Evolutionary conservation across 2,113 vertebrate species (phyloP), one percentile per base, ranked within the genome.

Genomic region (Sus scrofa): DNA sequence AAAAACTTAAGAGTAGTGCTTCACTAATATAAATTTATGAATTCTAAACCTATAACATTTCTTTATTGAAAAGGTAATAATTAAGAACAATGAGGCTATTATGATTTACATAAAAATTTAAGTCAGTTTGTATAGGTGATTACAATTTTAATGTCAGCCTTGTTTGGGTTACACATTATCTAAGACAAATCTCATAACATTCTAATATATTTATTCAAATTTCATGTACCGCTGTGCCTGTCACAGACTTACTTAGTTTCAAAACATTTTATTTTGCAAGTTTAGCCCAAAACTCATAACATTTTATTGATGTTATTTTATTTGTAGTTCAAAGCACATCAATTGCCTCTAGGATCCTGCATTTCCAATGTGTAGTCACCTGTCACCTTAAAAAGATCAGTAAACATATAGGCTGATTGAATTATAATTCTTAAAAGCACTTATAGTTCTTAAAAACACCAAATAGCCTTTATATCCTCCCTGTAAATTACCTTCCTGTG

Each of bases 1-100:
- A 50, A 67, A 91, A 73, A 71, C 24, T 50, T 65, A 81, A 74
- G 60, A 58, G 37, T 87, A 70, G 65, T 63, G 30, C 19, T 81
- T 81, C 93, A 74, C 39, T 77, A 79, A 75, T 79, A 68, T 7
- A 94, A 78, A 92, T 39, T 68, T 79, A 54, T 75, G 81, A 62
- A 24, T 92, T 67, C 60, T 78, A 39, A 58, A 2, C 2, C 26
- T 85, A 65, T 58, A 91, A 91, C 15, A 68, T 95, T 94, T 91
- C 77, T 44, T 85, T 91, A 37, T 12, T 89, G 34, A 90, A 89
- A 92, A 92, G 19, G 10, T 77, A 75, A 84, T 87, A 22, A 32
- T 84, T 89, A 93, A 89, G 62, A 78, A 74, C 39, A 92, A 67
- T 34, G 65, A 81, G 5, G 16, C 19, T 70, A 37, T 37, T 95